Conservation (phyloP, 2,113 vertebrate genomes). For the Otis tarda region DNA sequence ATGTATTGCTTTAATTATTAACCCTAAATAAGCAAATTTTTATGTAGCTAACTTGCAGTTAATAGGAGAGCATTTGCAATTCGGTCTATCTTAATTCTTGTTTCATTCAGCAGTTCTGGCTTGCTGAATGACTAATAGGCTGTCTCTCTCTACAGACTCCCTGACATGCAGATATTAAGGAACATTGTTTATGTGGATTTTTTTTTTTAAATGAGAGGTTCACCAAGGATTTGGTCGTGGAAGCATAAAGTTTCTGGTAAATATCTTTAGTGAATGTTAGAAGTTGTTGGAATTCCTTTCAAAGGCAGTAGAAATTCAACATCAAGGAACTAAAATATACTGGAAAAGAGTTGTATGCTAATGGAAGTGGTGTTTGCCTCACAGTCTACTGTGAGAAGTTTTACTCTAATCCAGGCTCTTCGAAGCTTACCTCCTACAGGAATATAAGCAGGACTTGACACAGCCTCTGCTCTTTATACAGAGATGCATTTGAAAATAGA, state of each 20-base stretch:
- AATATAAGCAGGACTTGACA: not conserved
- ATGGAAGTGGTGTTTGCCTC: not conserved
- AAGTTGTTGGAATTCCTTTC: not conserved
- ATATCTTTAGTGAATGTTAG: not conserved
- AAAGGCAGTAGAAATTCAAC: not conserved
- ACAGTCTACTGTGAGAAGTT: no score
- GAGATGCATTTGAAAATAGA: not conserved
- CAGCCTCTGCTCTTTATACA: not conserved
- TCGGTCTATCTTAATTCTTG: not conserved
- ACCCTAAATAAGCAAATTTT: not conserved
- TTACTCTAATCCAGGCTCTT: not conserved
- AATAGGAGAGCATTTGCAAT: not conserved
- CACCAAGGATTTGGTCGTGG: not conserved
- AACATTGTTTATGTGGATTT: rapidly evolving
- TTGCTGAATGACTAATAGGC: not conserved
- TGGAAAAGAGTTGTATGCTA: not conserved
- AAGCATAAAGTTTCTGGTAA: not conserved
- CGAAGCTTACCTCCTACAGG: not conserved
- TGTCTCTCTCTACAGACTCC: not conserved
- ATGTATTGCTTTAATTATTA: slow-evolving; percentile 18
- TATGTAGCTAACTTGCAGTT: not conserved
- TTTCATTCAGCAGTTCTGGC: not conserved
- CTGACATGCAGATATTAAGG: not conserved
- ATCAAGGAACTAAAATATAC: not conserved
- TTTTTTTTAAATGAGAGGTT: no score